These are phyloP conservation scores for Myiotriccus ornatus DNA, from an alignment of 2,797 vertebrate species.

Conservation along the genomic window DNA sequence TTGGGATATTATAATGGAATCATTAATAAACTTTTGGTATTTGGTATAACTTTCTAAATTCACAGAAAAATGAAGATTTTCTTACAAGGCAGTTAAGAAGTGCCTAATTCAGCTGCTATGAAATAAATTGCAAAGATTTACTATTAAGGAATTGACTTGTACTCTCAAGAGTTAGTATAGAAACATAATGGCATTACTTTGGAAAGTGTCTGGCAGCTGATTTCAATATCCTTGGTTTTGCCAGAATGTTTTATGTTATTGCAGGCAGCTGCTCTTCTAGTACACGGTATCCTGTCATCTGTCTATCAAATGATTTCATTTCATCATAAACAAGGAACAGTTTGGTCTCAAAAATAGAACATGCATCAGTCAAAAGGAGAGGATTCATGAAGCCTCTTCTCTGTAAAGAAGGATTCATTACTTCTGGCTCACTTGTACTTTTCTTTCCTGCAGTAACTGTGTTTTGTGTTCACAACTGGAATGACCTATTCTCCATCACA, in stretches of 20 bases:
- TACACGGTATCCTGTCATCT: constrained; percentile 18
- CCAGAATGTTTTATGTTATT: neutral
- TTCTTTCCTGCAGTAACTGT: neutral
- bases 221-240: neutral
- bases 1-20: neutral
- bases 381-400: neutral
- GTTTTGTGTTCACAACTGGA: neutral
- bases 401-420: neutral
- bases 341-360: constrained; percentile 11
- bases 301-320: neutral
- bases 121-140: neutral
- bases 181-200: neutral
- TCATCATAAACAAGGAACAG: neutral
- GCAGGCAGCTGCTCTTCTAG: constrained; percentile 29
- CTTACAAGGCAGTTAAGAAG: neutral
- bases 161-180: neutral
- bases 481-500: neutral
- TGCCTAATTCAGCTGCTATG: neutral
- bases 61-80: neutral
- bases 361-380: neutral
- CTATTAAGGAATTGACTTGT: neutral
- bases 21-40: neutral
- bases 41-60: neutral
- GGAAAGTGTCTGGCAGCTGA: constrained; percentile 12
- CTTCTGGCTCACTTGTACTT: neutral